A percentile compares a stretch with the other conserved stretches of the same genome.
phyloP scores from a whole-genome alignment of 1,140 invertebrate genomes.

The Eumeta japonica region DNA sequence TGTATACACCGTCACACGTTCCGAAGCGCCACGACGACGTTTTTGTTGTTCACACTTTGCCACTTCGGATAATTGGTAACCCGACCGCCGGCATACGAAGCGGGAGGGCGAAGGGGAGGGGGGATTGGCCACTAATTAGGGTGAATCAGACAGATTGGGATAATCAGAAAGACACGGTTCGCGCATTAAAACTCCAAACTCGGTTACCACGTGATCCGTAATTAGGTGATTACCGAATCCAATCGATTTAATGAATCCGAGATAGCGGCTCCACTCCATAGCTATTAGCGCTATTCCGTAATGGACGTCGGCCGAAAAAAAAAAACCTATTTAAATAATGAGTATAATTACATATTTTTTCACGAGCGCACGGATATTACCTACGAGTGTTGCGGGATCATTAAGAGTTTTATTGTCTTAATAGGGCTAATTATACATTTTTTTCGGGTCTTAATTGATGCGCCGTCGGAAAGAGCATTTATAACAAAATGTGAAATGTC shows the following conservation, averaged over 20 bases:
- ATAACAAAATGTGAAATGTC: slow-evolving; percentile 57
- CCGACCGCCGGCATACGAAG: too few species aligned
- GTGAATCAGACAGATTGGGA: slow-evolving; percentile 35
- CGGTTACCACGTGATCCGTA: slow-evolving; percentile 37
- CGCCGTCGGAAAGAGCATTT: slow-evolving; percentile 48
- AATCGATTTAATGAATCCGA: slow-evolving; percentile 53
- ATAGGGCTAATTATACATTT: slow-evolving; percentile 56
- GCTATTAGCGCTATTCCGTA: slow-evolving; percentile 42
- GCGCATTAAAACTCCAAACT: slow-evolving; percentile 47
- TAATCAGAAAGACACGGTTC: slow-evolving; percentile 47
- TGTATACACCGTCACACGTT: too few species aligned
- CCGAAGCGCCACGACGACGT: too few species aligned
- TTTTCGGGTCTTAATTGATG: slow-evolving; percentile 55
- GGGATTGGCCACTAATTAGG: slow-evolving; percentile 37
- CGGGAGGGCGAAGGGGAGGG: too few species aligned
- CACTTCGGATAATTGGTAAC: too few species aligned
- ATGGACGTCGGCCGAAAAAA: too few species aligned
- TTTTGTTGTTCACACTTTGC: too few species aligned
- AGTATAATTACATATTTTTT: slow-evolving; percentile 56
- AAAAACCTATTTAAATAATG: slow-evolving; percentile 56
- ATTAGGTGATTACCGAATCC: slow-evolving; percentile 56
- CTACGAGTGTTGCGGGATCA: slow-evolving; percentile 52
- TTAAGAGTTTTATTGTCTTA: slow-evolving; percentile 57
- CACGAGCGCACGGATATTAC: slow-evolving; percentile 49
- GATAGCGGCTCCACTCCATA: slow-evolving; percentile 38